Evolutionary conservation across 2,888 invertebrate species (phyloP), one percentile per base, ranked within the genome.

Genomic region (Metopia argyrocephala): DNA sequence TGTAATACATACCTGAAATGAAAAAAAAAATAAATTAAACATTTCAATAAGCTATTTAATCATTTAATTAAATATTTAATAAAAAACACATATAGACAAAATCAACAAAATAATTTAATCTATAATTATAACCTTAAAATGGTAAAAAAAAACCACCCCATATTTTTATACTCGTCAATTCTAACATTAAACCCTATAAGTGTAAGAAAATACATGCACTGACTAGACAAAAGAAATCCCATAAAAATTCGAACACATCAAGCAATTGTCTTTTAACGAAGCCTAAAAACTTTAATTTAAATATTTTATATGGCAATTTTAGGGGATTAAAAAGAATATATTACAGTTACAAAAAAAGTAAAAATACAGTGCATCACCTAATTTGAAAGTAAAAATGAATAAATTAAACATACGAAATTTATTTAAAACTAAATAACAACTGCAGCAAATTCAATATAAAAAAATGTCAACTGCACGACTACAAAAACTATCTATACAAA

Each of bases 121-220:
- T 31, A 9, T 21, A 50, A 20, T 50, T 20, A 21, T 21, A 50
- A 50, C 5, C 6, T 50, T 18, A 21, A 20, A 5, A 50, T 20
- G 7, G 20, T 50, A 9, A 56, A 6, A n/a, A 5, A 25, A 56
- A 23, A 52, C 12, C 57, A 66, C 31, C 74, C 66, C 9, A 1
- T 6, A 59, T 54, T 68, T 66, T 12, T 25, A 20, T 52, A 12
- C 38, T 61, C 0, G 52, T 12, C 27, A 61, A 18, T 59, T 52
- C 23, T 45, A 68, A 27, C 23, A 25, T 15, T 25, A 69, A 76
- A 50, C 76, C 69, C 25, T 48, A 76, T 45, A 69, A 76, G 76
- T 76, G 76, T 69, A n/a, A n/a, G 5, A 56, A 62, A 7, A 64
- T 31, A 45, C 9, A 12, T 38, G 38, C 9, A 9, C 9, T 12